Evolutionary conservation across 2,797 vertebrate genomes (phyloP).

Genomic region (Malacoraja senta): DNA sequence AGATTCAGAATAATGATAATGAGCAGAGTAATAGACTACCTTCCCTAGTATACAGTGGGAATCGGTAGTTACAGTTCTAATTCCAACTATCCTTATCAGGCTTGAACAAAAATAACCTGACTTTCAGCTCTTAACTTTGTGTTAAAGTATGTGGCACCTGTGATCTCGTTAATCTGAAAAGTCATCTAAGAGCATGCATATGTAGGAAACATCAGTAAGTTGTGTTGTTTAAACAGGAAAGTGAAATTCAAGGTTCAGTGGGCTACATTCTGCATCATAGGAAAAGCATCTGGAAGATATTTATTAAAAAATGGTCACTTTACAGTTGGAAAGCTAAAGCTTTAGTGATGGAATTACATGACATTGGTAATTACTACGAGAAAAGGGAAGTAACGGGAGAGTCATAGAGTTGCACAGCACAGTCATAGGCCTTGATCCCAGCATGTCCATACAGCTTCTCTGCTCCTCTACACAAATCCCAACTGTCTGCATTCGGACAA

Average conservation of each 20-base stretch:
- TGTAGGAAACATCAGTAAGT: background rate
- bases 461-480: too few species aligned
- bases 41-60: background rate
- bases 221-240: background rate
- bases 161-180: background rate
- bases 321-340: background rate
- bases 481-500: too few species aligned
- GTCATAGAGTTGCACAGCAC: too few species aligned
- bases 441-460: too few species aligned
- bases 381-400: background rate
- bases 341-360: background rate
- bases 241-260: background rate
- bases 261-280: background rate
- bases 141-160: background rate
- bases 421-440: too few species aligned
- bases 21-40: background rate
- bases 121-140: background rate
- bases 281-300: background rate
- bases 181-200: background rate
- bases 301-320: too few species aligned
- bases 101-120: background rate
- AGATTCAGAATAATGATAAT: background rate
- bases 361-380: background rate
- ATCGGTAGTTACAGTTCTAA: background rate
- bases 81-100: background rate